A percentile compares a stretch with the other conserved stretches of the same genome.
phyloP scores from a whole-genome alignment of 1,140 invertebrate genomes.

The Schlechtendalia chinensis region DNA sequence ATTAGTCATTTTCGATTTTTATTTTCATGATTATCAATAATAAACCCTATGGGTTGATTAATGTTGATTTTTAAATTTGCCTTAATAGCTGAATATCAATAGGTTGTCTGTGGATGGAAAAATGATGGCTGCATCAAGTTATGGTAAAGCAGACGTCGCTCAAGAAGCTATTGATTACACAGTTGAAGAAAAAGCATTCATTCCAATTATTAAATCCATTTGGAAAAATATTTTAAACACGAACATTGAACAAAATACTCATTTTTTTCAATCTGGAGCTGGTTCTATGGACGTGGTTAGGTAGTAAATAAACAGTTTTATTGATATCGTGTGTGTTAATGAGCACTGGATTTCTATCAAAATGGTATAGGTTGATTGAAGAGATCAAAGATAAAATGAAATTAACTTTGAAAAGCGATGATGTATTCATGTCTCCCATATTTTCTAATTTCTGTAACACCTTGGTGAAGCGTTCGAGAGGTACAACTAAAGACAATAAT shows the following conservation, averaged over 20 bases:
- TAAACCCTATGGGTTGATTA: too few relatives aligned
- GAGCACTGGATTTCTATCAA: slow-evolving; percentile 16
- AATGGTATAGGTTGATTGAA: slow-evolving; percentile 72
- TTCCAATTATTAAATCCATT: slow-evolving; percentile 65
- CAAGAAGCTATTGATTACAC: slow-evolving; percentile 69
- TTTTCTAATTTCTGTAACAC: slow-evolving; percentile 77
- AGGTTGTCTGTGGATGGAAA: slow-evolving; percentile 72
- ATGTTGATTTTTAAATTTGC: too few relatives aligned
- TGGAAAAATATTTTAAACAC: slow-evolving; percentile 84
- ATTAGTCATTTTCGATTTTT: too few relatives aligned
- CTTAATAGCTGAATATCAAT: slow-evolving; percentile 65
- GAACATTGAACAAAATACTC: slow-evolving; percentile 74
- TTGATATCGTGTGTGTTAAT: slow-evolving; percentile 8
- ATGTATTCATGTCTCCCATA: slow-evolving; percentile 88
- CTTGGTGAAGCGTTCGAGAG: slow-evolving; percentile 68
- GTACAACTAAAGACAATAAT: slow-evolving; percentile 59
- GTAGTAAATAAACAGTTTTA: slow-evolving; percentile 55
- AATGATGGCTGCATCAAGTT: slow-evolving; percentile 81
- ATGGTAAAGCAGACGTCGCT: slow-evolving; percentile 66
- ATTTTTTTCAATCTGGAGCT: slow-evolving; percentile 89
- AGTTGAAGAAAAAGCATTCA: slow-evolving; percentile 70
- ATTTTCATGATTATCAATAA: too few relatives aligned
- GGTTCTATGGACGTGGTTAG: slow-evolving; percentile 95
- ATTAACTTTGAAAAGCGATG: slow-evolving; percentile 79
- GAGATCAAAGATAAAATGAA: slow-evolving; percentile 83